Evolutionary conservation across 2,888 invertebrate species (phyloP), one percentile per base, ranked within the genome.

Genomic region (Diarsia dahlii): DNA sequence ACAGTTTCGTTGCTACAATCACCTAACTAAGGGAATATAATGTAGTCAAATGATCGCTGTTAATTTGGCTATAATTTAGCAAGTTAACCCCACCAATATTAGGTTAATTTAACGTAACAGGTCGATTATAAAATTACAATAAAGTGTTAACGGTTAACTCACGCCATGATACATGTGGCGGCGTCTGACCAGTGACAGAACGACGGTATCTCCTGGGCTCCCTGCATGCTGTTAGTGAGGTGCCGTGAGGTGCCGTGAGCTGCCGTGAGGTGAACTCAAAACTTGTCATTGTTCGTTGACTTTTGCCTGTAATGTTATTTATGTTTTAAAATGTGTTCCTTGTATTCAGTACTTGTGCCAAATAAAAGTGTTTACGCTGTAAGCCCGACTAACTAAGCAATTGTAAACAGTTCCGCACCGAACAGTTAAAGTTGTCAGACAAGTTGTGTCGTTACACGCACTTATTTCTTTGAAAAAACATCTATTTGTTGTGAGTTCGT

Each of bases 31-130:
- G 50, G 15, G 48, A 71, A 80, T 48, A 48, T 71, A 71, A 68
- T 74, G 63, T 63, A 64, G 80, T 64, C 23, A 67, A 67, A 78
- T 67, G 58, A 58, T 48, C 66, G 46, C 65, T 66, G 52, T 80
- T 73, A 20, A 56, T 80, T 70, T 66, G 45, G 13, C 20, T n/a
- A 52, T 73, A 23, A 50, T 80, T 70, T 66, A 65, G 13, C 15
- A 12, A 52, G 15, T 39, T 34, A 46, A 52, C 52, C 6, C 12
- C 18, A 63, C 28, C 28, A 34, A 52, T 23, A 8, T 15, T 45
- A 18, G n/a, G 45, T 48, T 72, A 18, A 10, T 46, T n/a, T 15
- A 34, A 34, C 18, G 46, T 18, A 18, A 15, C 9, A 28, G 18
- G 58, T 34, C 1, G 8, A 58, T 9, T 58, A 13, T 12, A 54